Base-by-base conservation (phyloP, 2,113 vertebrate genomes). In the Colius striatus region DNA sequence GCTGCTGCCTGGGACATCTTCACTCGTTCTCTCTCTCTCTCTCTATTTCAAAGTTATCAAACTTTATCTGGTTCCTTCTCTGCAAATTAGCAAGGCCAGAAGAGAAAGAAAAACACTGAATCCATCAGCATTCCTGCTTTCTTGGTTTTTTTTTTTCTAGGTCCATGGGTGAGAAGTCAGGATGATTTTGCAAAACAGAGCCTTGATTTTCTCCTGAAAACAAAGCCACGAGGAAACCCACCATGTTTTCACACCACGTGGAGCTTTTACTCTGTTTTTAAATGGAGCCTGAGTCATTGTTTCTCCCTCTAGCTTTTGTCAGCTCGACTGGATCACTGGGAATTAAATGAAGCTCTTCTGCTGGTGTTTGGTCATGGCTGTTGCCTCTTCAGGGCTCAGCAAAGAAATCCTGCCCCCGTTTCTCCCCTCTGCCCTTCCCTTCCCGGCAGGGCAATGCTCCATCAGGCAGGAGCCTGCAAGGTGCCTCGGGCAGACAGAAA, bases 41-140 rank as follows among this genome's bases (percentile, higher is more conserved):
- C 30, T 87, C 47, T 47, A n/a, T 85, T 86, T 70, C 71, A 61
- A 72, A 89, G 83, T 92, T 85, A 91, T 95, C 89, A 88, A 92
- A 92, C 95, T 93, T 93, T 79, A 92, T 84, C 95, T 92, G 72
- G 8, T 45, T 93, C n/a, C 51, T 94, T 84, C 36, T 55, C 83
- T 91, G 87, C 57, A 94, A 95, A 95, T 93, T 71, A 83, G 61
- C 1, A 7, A 58, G 51, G 65, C 62, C 73, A 75, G 71, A 43
- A n/a, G 60, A 27, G 51, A 57, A 53, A 34, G 62, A n/a, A 89
- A 88, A 94, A 53, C 88, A 78, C 47, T 0, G 10, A 65, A 91
- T 85, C 76, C 76, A 47, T 83, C 85, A 89, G 17, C 1, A 2
- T 54, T 72, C 50, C 73, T 71, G 57, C 62, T 62, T 27, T 41